Percentiles rank a stretch among this genome's conserved stretches.
phyloP scores from a whole-genome alignment of 2,888 invertebrate species.

The Tineola bisselliella region DNA sequence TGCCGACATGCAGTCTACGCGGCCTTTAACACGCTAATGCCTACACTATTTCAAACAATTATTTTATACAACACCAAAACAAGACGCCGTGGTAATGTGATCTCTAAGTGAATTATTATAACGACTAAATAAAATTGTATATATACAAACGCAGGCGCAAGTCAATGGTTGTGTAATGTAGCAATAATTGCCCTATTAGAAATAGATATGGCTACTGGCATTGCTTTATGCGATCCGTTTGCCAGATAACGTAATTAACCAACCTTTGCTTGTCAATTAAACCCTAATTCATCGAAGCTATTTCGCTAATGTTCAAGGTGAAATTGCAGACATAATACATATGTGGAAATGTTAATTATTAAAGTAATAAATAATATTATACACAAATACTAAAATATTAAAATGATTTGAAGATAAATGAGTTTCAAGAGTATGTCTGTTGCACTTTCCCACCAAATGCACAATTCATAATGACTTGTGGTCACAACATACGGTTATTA shows the following conservation, averaged over 20 bases:
- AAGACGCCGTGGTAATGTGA: neutral
- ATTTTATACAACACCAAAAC: neutral
- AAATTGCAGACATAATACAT: too few relatives aligned
- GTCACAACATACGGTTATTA: slow-evolving; percentile 14
- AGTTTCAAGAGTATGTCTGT: neutral
- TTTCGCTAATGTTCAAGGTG: neutral
- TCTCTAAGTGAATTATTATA: neutral
- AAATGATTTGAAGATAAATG: neutral
- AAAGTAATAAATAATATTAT: too few relatives aligned
- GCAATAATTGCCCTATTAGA: slow-evolving; percentile 7
- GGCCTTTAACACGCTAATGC: slow-evolving; percentile 7
- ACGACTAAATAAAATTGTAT: neutral
- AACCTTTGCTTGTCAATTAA: slow-evolving; percentile 6
- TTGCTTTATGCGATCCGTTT: slow-evolving; percentile 1
- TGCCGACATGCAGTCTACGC: slow-evolving; percentile 12
- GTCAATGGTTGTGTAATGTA: slow-evolving; percentile 2
- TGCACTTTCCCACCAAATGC: neutral
- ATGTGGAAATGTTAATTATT: too few relatives aligned
- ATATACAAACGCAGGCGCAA: neutral
- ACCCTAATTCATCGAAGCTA: neutral
- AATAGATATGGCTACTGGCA: slow-evolving; percentile 10
- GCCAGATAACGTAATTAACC: slow-evolving; percentile 6
- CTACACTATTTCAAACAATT: neutral
- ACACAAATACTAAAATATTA: too few relatives aligned
- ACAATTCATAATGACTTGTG: slow-evolving; percentile 13